Evolutionary conservation across 2,888 invertebrate genomes (phyloP), one percentile per base, ranked within the genome.

Genomic region (Pandemis cinnamomeana): DNA sequence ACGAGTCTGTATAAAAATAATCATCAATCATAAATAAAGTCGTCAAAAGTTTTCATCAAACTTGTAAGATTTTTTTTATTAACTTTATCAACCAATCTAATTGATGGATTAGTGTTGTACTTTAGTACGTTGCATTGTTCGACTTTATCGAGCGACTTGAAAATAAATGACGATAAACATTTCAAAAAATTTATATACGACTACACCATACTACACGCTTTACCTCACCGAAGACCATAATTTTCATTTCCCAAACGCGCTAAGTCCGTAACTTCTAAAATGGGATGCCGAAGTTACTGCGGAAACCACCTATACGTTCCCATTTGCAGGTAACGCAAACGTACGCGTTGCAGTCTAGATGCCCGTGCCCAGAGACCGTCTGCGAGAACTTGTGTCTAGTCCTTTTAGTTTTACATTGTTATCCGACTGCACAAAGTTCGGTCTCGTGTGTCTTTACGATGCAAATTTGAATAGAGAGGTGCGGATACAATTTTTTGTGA

Each of bases 361-460:
- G 46, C 53, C 46, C 48, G 13, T 15, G 62, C 72, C 72, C n/a
- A 20, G 72, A 48, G 72, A 72, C 61, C 67, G 61, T 67, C 72
- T 72, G 55, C 71, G 68, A 60, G 76, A 77, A 80, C 27, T 80
- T 78, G 78, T 77, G 80, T 77, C 67, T 77, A 67, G 76, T 80
- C 79, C 75, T 79, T 77, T 78, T 76, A 79, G 79, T 82, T 79
- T 75, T 78, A 80, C 77, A 76, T 75, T 72, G 80, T 77, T 82
- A 82, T 77, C 77, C 73, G 69, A 78, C 76, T 78, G 70, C 67
- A 46, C 46, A 71, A 73, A 69, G 72, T 73, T 73, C 48, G 69
- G 55, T 72, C 72, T 69, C 69, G 58, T 63, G 74, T 67, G 81
- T 80, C 79, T 82, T 78, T 74, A 72, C 75, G 73, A 77, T 82